Evolutionary conservation across 2,797 vertebrate species (phyloP).

Genomic region (Myripristis jacobus): DNA sequence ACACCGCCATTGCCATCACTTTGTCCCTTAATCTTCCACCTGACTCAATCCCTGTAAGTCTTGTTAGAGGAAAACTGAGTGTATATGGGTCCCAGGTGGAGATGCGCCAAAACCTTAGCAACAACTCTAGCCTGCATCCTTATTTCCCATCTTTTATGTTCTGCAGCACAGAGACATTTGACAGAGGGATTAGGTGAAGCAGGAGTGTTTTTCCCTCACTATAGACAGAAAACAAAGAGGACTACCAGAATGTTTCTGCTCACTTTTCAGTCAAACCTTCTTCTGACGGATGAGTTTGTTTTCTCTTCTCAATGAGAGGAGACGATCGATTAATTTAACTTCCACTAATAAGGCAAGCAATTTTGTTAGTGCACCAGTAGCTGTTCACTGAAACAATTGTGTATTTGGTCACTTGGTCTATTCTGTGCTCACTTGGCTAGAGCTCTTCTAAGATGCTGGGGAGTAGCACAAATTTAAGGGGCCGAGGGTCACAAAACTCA

Average conservation of each 20-base stretch:
- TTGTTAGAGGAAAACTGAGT: constrained; percentile 5
- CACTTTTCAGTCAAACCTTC: constrained; percentile 2
- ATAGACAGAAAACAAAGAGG: constrained; percentile 19
- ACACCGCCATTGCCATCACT: too few species aligned
- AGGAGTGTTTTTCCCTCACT: constrained; percentile 13
- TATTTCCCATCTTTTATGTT: too few species aligned
- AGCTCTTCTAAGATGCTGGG: too few species aligned
- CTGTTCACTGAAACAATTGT: background rate
- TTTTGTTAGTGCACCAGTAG: constrained; percentile 4
- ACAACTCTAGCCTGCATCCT: constrained; percentile 5
- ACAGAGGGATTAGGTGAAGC: background rate
- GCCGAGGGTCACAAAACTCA: too few species aligned
- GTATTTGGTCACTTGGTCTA: too few species aligned
- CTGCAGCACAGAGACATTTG: too few species aligned
- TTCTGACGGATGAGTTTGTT: constrained; percentile 7
- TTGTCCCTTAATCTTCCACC: constrained; percentile 11
- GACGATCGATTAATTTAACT: background rate
- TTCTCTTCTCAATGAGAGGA: constrained; percentile 12
- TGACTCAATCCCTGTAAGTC: constrained; percentile 18
- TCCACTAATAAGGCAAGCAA: too few species aligned
- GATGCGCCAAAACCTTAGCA: constrained; percentile 21
- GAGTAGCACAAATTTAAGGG: too few species aligned
- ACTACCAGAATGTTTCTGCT: constrained; percentile 3
- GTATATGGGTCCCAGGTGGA: constrained; percentile 8
- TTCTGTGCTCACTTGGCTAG: too few species aligned